Base-by-base conservation (phyloP, 1,140 invertebrate species). In the Arctopsyche grandis region DNA sequence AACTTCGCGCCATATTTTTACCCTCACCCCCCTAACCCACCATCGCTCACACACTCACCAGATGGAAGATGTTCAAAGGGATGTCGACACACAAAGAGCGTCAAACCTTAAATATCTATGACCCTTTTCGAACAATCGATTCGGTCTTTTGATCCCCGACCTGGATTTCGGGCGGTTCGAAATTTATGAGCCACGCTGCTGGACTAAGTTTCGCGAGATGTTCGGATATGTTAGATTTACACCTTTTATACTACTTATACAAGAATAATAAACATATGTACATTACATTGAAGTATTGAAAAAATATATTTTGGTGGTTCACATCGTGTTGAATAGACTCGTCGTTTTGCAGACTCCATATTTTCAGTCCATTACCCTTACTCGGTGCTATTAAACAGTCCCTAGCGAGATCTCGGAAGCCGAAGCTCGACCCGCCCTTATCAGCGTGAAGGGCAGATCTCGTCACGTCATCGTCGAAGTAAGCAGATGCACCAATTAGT, bases 71-170 rank as follows among this genome's bases (percentile, higher is more conserved):
- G 48, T 52, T 52, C 48, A 52, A 52, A 52, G 16, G 7, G 48
- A 12, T 12, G 48, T 16, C 12, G 48, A 12, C 48, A 16, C 10
- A 52, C 16, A 52, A 52, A 52, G 48, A 12, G 12, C 48, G 48
- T 52, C 48, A 52, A 52, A 52, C 48, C 48, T 52, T 52, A 52
- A 52, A 52, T 52, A 52, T 52, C 48, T 52, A 52, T 52, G 48
- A 52, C 48, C 48, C 48, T 52, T 52, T 52, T 52, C 48, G 48
- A 52, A 52, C 48, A 52, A 52, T 52, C 48, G 48, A 52, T 52
- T 52, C 48, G 48, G 48, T 52, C 48, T 52, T 38, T 52, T 52
- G 48, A 52, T 52, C 48, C 48, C 10, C 48, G 48, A 52, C 48
- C 48, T 52, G 48, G 16, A 52, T 52, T 52, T 12, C 16, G 3